These are phyloP conservation scores for Manis crassicaudata DNA, from an alignment of 2,797 vertebrate species.

Conservation along the genomic window DNA sequence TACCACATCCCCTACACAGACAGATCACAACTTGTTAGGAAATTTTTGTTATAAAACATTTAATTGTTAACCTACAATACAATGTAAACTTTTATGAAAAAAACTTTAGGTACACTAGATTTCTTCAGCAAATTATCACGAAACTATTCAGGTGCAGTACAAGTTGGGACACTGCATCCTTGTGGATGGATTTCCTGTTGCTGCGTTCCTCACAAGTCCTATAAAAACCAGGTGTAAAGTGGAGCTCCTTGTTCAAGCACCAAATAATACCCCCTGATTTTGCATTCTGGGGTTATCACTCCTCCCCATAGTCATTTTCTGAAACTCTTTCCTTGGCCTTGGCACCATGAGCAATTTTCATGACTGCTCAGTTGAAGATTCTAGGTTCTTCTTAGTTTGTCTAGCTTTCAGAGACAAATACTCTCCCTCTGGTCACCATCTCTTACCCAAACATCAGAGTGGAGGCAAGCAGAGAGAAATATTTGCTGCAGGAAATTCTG, in stretches of 20 bases:
- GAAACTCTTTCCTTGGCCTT: conserved; percentile 64
- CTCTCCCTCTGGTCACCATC: conserved; percentile 4
- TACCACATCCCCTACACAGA: conserved; percentile 51
- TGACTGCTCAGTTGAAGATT: conserved; percentile 64
- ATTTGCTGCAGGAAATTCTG: conserved; percentile 49
- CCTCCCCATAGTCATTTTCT: conserved; percentile 49
- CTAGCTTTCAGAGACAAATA: not conserved
- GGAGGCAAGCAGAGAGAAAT: conserved; percentile 31
- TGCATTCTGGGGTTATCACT: conserved; percentile 17
- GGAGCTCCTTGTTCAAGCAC: conserved; percentile 61
- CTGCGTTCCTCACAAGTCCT: conserved; percentile 22
- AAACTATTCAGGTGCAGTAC: conserved; percentile 69
- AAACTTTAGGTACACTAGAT: conserved; percentile 80
- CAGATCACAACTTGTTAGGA: conserved; percentile 55
- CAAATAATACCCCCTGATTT: not conserved
- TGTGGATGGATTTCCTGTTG: conserved; percentile 51
- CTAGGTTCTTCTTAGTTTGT: conserved; percentile 35
- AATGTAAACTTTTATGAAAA: conserved; percentile 84
- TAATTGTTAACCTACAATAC: conserved; percentile 84
- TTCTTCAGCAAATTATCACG: conserved; percentile 63
- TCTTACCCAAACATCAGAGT: conserved; percentile 25
- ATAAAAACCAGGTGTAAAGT: not conserved
- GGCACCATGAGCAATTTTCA: conserved; percentile 70
- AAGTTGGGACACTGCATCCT: conserved; percentile 57
- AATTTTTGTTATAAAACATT: conserved; percentile 82